These are phyloP conservation scores for Calameuta idolon DNA, from an alignment of 2,888 invertebrate species.

Conservation along the genomic window DNA sequence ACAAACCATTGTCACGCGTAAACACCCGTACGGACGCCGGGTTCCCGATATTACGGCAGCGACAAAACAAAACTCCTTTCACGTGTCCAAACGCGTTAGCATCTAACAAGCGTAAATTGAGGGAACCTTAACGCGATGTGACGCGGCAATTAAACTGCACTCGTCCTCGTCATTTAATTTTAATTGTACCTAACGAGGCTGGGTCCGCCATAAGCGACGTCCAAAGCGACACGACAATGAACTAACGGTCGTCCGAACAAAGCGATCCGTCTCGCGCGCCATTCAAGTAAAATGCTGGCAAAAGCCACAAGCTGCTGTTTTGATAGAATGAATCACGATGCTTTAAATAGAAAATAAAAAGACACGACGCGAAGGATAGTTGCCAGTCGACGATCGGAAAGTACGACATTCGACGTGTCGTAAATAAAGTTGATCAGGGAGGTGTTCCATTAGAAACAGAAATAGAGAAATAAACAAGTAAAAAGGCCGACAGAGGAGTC, in stretches of 20 bases:
- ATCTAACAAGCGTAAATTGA: background rate
- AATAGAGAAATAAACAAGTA: background rate
- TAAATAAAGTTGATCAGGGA: background rate
- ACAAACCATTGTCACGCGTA: background rate
- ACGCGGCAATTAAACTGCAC: conserved; percentile 48
- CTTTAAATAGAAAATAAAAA: background rate
- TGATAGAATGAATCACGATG: background rate
- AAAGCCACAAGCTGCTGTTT: background rate
- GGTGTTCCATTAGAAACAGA: background rate
- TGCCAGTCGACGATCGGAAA: background rate
- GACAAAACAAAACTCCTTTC: background rate
- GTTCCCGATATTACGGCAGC: background rate
- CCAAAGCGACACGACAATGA: conserved; percentile 16
- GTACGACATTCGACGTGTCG: background rate
- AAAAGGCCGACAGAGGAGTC: background rate
- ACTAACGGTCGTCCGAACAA: conserved; percentile 18
- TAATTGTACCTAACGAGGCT: conserved; percentile 55
- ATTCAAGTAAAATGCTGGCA: background rate
- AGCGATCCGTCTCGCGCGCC: background rate
- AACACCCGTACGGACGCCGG: background rate
- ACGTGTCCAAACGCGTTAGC: background rate
- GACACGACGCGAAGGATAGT: no score
- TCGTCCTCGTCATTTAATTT: conserved; percentile 45
- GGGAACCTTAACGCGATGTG: background rate
- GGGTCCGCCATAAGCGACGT: conserved; percentile 4